A percentile compares a stretch with the other conserved stretches of the same genome.
Evolutionary conservation across 2,888 invertebrate species (phyloP).

Genomic region (Eristalis tenax): DNA sequence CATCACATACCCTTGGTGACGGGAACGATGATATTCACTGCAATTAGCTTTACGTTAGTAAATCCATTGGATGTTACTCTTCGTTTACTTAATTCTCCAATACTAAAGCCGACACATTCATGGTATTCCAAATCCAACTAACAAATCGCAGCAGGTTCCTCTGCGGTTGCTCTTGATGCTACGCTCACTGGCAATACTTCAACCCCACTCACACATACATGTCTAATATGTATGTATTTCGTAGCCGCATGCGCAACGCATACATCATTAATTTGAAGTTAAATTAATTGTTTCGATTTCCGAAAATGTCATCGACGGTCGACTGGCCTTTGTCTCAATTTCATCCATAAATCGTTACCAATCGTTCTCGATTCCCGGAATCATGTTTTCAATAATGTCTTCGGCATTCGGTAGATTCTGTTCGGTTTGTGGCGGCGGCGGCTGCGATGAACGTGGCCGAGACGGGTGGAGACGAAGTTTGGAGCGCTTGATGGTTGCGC

Average conservation of each 20-base stretch:
- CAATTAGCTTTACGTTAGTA: neutral
- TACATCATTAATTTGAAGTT: conserved; percentile 66
- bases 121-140: conserved; percentile 13
- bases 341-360: conserved; percentile 70
- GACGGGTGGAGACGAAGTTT: neutral
- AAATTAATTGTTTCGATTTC: conserved; percentile 71
- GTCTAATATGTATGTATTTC: neutral
- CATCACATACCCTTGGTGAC: neutral
- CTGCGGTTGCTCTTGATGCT: conserved; percentile 9
- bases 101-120: conserved; percentile 7
- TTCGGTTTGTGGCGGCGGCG: neutral
- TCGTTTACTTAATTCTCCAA: neutral
- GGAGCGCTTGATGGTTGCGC: conserved; percentile 31
- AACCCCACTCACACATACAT: neutral
- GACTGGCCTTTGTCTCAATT: conserved; percentile 70
- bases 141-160: conserved; percentile 49
- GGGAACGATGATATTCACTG: too few relatives aligned
- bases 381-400: conserved; percentile 68
- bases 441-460: neutral
- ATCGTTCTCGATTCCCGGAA: conserved; percentile 66
- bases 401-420: conserved; percentile 45
- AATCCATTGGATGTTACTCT: neutral
- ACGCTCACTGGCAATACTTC: neutral
- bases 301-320: conserved; percentile 67
- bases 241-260: conserved; percentile 26